These are phyloP conservation scores for Vesta saturnalis DNA, from an alignment of 2,888 invertebrate species.

Conservation along the genomic window DNA sequence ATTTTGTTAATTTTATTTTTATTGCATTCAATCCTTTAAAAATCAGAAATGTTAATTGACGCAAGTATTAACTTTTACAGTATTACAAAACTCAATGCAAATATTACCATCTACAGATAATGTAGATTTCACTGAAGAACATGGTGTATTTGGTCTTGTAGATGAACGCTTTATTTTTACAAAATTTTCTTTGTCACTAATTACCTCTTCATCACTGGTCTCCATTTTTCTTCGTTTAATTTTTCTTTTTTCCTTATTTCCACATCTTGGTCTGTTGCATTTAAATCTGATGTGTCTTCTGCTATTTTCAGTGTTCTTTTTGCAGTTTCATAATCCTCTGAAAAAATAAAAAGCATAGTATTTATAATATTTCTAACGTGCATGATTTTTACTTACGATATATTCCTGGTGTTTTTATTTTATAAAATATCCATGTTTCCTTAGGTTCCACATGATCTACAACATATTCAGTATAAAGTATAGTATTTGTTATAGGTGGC, in stretches of 20 bases:
- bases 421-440: slow-evolving; percentile 1
- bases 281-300: neutral
- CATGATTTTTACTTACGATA: neutral
- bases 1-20: neutral
- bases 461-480: neutral
- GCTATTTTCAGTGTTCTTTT: neutral
- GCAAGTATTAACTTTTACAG: neutral
- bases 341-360: neutral
- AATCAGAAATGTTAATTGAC: neutral
- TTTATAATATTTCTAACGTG: slow-evolving; percentile 1
- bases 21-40: slow-evolving; percentile 4
- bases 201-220: neutral
- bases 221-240: slow-evolving; percentile 1
- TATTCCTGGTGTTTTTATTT: neutral
- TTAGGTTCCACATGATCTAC: neutral
- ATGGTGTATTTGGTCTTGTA: slow-evolving; percentile 6
- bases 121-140: neutral
- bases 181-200: slow-evolving; percentile 4
- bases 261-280: neutral
- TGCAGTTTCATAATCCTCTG: neutral
- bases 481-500: slow-evolving; percentile 5
- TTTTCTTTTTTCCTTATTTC: neutral
- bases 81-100: neutral
- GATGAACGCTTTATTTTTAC: slow-evolving; percentile 3
- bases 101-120: slow-evolving; percentile 4